phyloP scores from a whole-genome alignment of 2,888 invertebrate species.

The Limnephilus rhombicus region DNA sequence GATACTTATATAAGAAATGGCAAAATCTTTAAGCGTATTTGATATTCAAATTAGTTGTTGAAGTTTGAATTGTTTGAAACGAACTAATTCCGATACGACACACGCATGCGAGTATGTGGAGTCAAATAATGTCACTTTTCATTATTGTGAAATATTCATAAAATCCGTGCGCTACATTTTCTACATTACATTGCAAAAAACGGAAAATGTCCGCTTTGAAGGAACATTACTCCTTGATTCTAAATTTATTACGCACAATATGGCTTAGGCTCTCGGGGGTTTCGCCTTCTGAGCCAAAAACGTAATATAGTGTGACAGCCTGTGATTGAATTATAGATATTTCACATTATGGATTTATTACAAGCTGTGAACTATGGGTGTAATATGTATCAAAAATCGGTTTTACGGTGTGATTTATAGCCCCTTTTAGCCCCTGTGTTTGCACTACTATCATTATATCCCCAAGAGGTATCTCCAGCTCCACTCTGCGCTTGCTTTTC shows the following conservation, averaged over 20 bases:
- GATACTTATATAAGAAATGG: neutral
- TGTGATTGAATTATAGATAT: constrained; percentile 58
- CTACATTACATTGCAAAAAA: neutral
- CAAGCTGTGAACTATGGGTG: constrained; percentile 46
- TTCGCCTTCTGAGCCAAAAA: constrained; percentile 34
- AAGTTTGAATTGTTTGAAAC: neutral
- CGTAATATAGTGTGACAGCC: constrained; percentile 51
- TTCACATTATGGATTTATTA: constrained; percentile 55
- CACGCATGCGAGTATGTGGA: neutral
- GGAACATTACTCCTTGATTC: neutral
- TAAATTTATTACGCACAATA: constrained; percentile 20
- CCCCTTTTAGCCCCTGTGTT: constrained; percentile 36
- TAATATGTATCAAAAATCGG: constrained; percentile 37
- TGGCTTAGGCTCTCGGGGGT: constrained; percentile 19
- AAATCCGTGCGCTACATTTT: neutral
- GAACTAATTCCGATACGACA: neutral
- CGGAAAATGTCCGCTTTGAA: neutral
- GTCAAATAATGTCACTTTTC: neutral
- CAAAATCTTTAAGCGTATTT: neutral
- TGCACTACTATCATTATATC: neutral
- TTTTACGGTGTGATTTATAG: constrained; percentile 47
- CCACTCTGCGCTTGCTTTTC: neutral
- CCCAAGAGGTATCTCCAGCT: neutral
- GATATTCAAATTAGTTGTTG: neutral
- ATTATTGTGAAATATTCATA: neutral